Evolutionary conservation across 2,797 vertebrate species (phyloP).

Genomic region (Balearica regulorum): DNA sequence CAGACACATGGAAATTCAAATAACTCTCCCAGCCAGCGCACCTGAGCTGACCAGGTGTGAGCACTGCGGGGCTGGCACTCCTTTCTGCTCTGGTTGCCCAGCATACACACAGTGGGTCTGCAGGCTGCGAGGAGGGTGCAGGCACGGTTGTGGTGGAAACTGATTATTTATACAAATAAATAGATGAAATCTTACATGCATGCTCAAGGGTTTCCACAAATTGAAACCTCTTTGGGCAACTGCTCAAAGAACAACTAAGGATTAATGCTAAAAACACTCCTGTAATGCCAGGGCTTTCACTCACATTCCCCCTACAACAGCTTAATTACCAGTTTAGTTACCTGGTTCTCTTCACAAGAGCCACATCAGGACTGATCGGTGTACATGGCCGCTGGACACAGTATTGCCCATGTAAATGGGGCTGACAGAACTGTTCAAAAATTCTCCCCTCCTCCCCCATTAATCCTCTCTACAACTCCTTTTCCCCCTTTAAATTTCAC

Average conservation of each 20-base stretch:
- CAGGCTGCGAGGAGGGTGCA: background rate
- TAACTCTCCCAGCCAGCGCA: background rate
- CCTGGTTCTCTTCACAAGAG: background rate
- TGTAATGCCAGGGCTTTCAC: background rate
- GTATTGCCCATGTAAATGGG: background rate
- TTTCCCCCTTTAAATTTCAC: background rate
- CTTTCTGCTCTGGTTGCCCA: background rate
- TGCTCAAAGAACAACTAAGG: background rate
- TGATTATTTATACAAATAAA: background rate
- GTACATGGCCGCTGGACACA: background rate
- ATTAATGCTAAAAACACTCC: background rate
- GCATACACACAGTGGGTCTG: background rate
- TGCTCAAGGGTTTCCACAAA: background rate
- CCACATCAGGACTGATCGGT: background rate
- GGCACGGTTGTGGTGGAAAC: background rate
- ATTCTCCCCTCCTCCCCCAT: background rate
- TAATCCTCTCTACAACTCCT: background rate
- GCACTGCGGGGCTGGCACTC: rapidly evolving
- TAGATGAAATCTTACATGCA: background rate
- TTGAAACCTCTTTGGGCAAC: background rate
- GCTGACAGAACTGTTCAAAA: background rate
- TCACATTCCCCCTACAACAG: background rate
- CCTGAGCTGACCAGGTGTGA: background rate
- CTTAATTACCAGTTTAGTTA: background rate
- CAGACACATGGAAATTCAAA: background rate